phyloP scores from a whole-genome alignment of 2,113 vertebrate genomes.

The Centrocercus urophasianus region DNA sequence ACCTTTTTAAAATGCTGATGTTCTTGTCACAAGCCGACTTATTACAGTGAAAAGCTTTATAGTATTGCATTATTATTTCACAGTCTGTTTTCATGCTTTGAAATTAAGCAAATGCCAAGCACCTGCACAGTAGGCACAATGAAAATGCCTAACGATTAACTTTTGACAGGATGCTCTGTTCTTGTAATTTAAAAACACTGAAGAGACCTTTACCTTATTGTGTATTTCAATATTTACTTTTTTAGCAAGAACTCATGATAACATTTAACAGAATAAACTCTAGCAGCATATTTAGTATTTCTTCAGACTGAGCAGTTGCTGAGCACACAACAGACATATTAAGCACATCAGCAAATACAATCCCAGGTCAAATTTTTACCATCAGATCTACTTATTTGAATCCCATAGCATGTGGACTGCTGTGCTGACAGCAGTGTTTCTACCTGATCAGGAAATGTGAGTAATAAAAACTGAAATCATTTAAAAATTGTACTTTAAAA shows the following conservation, averaged over 20 bases:
- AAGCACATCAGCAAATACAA: rapidly evolving
- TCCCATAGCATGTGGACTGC: not conserved
- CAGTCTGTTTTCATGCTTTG: not conserved
- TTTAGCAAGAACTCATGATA: not conserved
- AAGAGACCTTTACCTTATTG: not conserved
- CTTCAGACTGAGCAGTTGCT: not conserved
- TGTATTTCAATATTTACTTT: not conserved
- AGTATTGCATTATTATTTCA: not conserved
- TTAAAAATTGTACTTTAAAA: not conserved
- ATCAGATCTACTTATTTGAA: not conserved
- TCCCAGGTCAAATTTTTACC: not conserved
- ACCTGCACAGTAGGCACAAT: not conserved
- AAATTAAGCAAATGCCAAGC: not conserved
- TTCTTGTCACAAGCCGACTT: not conserved
- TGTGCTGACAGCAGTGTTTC: not conserved
- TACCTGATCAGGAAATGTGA: not conserved
- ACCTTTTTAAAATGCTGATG: not conserved
- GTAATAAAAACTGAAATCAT: not conserved
- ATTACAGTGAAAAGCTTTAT: not conserved
- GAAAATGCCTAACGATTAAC: not conserved
- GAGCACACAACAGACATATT: not conserved
- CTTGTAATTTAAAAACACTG: not conserved
- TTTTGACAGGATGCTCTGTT: not conserved
- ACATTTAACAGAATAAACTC: not conserved
- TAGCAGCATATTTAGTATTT: not conserved